Evolutionary conservation across 2,113 vertebrate genomes (phyloP).

Genomic region (Probosciger aterrimus): DNA sequence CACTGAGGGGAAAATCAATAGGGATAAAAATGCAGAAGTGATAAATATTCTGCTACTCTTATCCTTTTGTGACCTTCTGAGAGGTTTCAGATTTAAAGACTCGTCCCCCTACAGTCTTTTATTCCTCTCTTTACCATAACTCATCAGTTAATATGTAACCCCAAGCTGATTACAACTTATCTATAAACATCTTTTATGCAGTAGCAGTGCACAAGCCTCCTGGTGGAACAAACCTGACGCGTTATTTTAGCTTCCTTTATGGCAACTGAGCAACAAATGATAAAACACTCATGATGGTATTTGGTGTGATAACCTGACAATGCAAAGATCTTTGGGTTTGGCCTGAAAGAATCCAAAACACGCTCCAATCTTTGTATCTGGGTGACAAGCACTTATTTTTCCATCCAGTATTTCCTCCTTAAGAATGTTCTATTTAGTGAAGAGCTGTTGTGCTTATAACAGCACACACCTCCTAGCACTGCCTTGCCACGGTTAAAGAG

Average conservation of each 20-base stretch:
- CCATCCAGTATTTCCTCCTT: constrained; percentile 57
- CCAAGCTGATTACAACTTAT: constrained; percentile 59
- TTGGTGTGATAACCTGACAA: constrained; percentile 32
- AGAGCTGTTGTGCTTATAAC: constrained; percentile 18
- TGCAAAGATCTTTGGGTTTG: constrained; percentile 39
- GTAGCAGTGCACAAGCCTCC: neutral
- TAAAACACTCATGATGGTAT: constrained; percentile 32
- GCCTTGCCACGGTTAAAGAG: constrained; percentile 55
- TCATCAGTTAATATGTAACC: constrained; percentile 68
- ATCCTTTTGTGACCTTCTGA: constrained; percentile 59
- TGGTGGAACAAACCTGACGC: neutral
- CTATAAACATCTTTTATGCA: constrained; percentile 51
- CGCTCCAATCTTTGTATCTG: constrained; percentile 39
- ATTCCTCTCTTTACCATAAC: constrained; percentile 38
- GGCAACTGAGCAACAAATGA: neutral
- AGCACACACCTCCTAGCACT: constrained; percentile 6
- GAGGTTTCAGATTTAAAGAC: constrained; percentile 48
- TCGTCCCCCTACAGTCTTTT: constrained; percentile 46
- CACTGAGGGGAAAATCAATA: constrained; percentile 42
- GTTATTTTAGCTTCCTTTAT: constrained; percentile 4
- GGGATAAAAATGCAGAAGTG: constrained; percentile 52
- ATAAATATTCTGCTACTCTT: constrained; percentile 59
- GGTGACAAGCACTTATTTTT: constrained; percentile 58
- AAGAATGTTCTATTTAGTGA: constrained; percentile 49
- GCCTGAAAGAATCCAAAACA: constrained; percentile 63